These are phyloP conservation scores for Cryptosula pallasiana DNA, from an alignment of 2,888 invertebrate species.

Conservation along the genomic window DNA sequence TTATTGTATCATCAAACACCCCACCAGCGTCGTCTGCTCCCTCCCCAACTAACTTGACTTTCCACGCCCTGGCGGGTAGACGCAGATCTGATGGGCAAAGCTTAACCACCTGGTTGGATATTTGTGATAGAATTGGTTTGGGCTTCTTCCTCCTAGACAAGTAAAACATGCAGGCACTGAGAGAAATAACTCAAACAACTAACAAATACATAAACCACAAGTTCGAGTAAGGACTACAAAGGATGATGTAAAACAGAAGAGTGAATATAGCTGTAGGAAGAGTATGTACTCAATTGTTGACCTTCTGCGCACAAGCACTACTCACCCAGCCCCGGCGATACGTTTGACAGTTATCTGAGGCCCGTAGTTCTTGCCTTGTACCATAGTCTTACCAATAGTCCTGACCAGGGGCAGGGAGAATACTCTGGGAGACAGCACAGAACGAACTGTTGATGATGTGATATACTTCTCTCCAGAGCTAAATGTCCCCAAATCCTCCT, in stretches of 20 bases:
- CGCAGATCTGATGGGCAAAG: constrained; percentile 60
- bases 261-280: too few relatives aligned
- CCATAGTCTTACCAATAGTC: constrained; percentile 64
- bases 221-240: too few relatives aligned
- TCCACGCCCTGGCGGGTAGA: constrained; percentile 64
- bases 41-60: constrained; percentile 64
- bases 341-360: constrained; percentile 64
- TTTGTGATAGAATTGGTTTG: constrained; percentile 62
- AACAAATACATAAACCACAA: too few relatives aligned
- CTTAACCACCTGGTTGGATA: constrained; percentile 62
- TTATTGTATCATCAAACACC: constrained; percentile 66
- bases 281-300: too few relatives aligned
- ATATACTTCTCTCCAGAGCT: constrained; percentile 12
- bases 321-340: constrained; percentile 47
- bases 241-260: too few relatives aligned
- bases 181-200: too few relatives aligned
- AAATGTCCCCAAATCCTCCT: constrained; percentile 31
- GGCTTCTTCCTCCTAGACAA: constrained; percentile 58
- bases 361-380: constrained; percentile 64
- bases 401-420: constrained; percentile 63
- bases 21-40: constrained; percentile 68
- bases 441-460: constrained; percentile 46
- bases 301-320: neutral
- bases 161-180: too few relatives aligned
- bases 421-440: constrained; percentile 60